phyloP scores from a whole-genome alignment of 2,113 vertebrate genomes.

The Progne subis region DNA sequence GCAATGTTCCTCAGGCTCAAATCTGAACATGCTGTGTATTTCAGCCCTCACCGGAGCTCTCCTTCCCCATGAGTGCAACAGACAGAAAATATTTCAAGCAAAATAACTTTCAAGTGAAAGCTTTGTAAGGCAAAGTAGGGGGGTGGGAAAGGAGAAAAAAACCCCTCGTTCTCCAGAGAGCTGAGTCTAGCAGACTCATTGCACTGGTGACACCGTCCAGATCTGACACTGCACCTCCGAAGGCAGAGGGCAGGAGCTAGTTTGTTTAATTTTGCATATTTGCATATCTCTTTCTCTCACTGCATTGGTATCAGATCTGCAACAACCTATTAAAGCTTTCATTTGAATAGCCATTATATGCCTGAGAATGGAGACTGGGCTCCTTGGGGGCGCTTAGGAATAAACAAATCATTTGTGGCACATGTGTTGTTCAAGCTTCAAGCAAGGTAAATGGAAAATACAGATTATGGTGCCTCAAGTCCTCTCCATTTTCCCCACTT shows the following conservation, averaged over 20 bases:
- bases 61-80: neutral
- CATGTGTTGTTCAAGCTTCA: constrained; percentile 35
- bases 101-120: neutral
- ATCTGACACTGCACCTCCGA: neutral
- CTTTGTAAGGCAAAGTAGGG: neutral
- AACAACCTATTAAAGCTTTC: constrained; percentile 36
- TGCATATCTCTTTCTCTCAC: neutral
- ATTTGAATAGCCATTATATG: constrained; percentile 43
- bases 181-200: neutral
- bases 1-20: neutral
- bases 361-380: neutral
- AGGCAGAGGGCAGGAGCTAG: neutral
- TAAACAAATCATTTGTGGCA: constrained; percentile 63
- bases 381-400: constrained; percentile 9
- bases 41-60: neutral
- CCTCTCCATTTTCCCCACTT: constrained; percentile 58
- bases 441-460: constrained; percentile 64
- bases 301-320: constrained; percentile 22
- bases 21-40: neutral
- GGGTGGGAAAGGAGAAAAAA: neutral
- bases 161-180: neutral
- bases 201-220: neutral
- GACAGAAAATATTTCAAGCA: neutral
- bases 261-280: constrained; percentile 42
- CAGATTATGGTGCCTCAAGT: constrained; percentile 60